Conservation (phyloP, 2,113 vertebrate species). For the Atlantisia rogersi region DNA sequence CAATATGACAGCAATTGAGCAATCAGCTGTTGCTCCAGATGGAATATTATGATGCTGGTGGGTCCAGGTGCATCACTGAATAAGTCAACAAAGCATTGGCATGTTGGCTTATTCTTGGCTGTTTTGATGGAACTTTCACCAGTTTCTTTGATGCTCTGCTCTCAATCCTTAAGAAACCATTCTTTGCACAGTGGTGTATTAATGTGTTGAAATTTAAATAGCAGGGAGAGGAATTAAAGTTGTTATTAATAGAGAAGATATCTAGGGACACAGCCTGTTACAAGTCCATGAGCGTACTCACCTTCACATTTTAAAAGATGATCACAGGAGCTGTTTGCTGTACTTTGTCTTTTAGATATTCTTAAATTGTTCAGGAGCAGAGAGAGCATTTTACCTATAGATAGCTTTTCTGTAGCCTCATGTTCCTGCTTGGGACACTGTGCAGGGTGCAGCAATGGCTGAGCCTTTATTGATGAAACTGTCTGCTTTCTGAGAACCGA, state of each 20-base stretch:
- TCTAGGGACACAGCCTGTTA: background rate
- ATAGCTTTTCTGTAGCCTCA: background rate
- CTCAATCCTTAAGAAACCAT: background rate
- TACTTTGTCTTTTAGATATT: background rate
- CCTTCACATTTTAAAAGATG: background rate
- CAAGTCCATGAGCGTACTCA: background rate
- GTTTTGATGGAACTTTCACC: background rate
- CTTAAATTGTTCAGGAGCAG: background rate
- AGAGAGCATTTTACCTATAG: background rate
- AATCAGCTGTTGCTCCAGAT: conserved; percentile 32
- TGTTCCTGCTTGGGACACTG: background rate
- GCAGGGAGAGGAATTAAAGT: background rate
- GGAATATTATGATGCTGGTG: background rate
- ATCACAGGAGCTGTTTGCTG: background rate
- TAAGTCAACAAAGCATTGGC: background rate
- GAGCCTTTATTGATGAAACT: background rate
- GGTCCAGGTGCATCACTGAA: background rate
- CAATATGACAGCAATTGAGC: background rate
- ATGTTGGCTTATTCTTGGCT: background rate
- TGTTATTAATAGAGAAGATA: background rate
- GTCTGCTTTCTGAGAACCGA: background rate
- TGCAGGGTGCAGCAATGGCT: background rate
- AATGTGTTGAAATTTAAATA: background rate
- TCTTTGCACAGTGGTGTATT: background rate
- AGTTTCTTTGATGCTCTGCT: background rate